These are phyloP conservation scores for Silurus meridionalis DNA, from an alignment of 2,113 vertebrate species.

Conservation along the genomic window DNA sequence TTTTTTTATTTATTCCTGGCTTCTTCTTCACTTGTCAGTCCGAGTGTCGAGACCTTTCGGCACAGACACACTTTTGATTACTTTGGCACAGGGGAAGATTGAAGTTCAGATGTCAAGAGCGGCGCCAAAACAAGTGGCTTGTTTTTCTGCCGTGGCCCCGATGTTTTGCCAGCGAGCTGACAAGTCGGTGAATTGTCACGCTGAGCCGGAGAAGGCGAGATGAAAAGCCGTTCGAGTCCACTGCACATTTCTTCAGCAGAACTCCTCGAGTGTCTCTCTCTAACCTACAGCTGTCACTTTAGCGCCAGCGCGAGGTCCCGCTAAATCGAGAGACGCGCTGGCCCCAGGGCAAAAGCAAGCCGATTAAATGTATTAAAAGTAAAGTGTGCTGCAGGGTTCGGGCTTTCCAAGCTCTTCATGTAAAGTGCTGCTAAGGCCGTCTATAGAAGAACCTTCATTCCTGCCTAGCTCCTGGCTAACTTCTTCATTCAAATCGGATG, in stretches of 20 bases:
- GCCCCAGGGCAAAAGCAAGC: not conserved
- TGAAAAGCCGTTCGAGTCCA: slow-evolving; percentile 42
- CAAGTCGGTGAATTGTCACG: slow-evolving; percentile 42
- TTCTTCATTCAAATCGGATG: not conserved
- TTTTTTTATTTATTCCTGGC: not conserved
- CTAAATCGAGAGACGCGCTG: not conserved
- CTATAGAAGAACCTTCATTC: slow-evolving; percentile 1
- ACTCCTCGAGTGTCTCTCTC: slow-evolving; percentile 15
- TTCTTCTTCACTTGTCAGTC: not conserved
- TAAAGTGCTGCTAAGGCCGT: not conserved
- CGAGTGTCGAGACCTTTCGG: slow-evolving; percentile 24
- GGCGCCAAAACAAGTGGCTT: slow-evolving; percentile 45
- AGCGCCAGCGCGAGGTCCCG: not conserved
- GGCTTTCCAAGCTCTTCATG: not conserved
- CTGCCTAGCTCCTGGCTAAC: not conserved
- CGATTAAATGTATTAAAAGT: not conserved
- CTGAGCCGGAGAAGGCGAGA: slow-evolving; percentile 32
- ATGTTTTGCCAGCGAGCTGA: slow-evolving; percentile 46
- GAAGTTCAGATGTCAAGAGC: slow-evolving; percentile 56
- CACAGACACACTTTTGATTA: slow-evolving; percentile 42
- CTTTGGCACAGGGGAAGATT: slow-evolving; percentile 38
- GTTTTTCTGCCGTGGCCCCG: slow-evolving; percentile 42
- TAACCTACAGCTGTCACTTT: not conserved
- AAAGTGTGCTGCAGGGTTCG: not conserved
- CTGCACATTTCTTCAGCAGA: not conserved